Evolutionary conservation across 2,797 vertebrate genomes (phyloP), one percentile per base, ranked within the genome.

Genomic region (Pseudochirops corinnae): DNA sequence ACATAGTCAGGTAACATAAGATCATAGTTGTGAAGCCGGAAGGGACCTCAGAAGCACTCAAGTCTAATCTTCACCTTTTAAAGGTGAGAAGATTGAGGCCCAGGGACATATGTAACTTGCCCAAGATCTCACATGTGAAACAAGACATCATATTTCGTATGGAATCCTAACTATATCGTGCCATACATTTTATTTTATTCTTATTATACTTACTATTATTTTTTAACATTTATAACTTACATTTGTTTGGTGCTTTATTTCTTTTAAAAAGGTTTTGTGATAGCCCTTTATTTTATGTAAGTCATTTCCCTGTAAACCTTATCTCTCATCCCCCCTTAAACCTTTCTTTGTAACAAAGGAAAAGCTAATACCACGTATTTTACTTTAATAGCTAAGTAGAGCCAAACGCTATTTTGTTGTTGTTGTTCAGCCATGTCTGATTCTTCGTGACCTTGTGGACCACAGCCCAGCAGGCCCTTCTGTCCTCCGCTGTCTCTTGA

Each of bases 21-120:
- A 39, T 74, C 33, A 21, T 74, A 24, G 67, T 9, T 74, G n/a
- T 74, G 67, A 5, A 74, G n/a, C n/a, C 39, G 16, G n/a, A 74
- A 74, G 6, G 67, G 67, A 21, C 9, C 18, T 5, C 21, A 67
- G 94, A 93, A 62, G 1, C 57, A 56, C 55, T 56, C 91, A 92
- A 95, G 5, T 14, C 94, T 31, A 90, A 95, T 94, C 55, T 18
- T 67, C 60, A 16, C 24, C 53, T 91, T 87, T 33, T 29, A 94
- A 92, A 92, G 12, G 74, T 6, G 87, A 53, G 18, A 31, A 96
- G 67, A 82, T 1, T 92, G 52, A 94, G 16, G 4, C 21, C 96
- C 50, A 91, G 91, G 92, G 10, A 93, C 16, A 39, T 74, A 39
- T 7, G n/a, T 18, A 18, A 74, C 16, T 39, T 39, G 62, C 11